These are phyloP conservation scores for Selenia dentaria DNA, from an alignment of 2,888 invertebrate genomes.

Conservation along the genomic window DNA sequence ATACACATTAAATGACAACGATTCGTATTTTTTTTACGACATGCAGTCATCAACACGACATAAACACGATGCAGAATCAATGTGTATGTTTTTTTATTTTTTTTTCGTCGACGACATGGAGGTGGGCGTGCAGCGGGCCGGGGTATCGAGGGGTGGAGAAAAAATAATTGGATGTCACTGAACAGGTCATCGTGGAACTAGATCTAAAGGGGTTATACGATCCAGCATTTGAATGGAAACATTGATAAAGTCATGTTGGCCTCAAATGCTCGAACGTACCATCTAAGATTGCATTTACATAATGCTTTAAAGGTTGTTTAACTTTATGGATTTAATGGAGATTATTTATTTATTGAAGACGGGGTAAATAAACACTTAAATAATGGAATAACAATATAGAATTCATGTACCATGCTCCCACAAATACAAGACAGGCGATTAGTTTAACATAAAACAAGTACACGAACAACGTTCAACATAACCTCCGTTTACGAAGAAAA, in stretches of 20 bases:
- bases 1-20: slow-evolving; percentile 76
- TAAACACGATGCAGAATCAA: slow-evolving; percentile 74
- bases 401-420: slow-evolving; percentile 63
- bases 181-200: slow-evolving; percentile 76
- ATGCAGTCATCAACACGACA: slow-evolving; percentile 84
- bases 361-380: slow-evolving; percentile 31
- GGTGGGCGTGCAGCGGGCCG: slow-evolving; percentile 79
- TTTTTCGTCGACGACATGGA: slow-evolving; percentile 77
- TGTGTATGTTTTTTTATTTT: slow-evolving; percentile 69
- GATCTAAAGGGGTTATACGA: slow-evolving; percentile 57
- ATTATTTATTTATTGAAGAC: slow-evolving; percentile 71
- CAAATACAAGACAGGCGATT: slow-evolving; percentile 68
- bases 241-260: slow-evolving; percentile 7
- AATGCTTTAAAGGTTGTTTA: slow-evolving; percentile 62
- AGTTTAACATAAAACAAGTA: slow-evolving; percentile 65
- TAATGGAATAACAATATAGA: slow-evolving; percentile 38
- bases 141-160: slow-evolving; percentile 72
- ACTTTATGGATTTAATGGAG: slow-evolving; percentile 53
- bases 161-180: slow-evolving; percentile 83
- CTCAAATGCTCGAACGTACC: slow-evolving; percentile 58
- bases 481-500: slow-evolving; percentile 30
- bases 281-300: slow-evolving; percentile 69
- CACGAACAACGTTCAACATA: slow-evolving; percentile 62
- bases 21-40: slow-evolving; percentile 72
- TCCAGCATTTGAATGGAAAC: slow-evolving; percentile 48